phyloP scores from a whole-genome alignment of 2,797 vertebrate genomes.

The Acipenser oxyrinchus region DNA sequence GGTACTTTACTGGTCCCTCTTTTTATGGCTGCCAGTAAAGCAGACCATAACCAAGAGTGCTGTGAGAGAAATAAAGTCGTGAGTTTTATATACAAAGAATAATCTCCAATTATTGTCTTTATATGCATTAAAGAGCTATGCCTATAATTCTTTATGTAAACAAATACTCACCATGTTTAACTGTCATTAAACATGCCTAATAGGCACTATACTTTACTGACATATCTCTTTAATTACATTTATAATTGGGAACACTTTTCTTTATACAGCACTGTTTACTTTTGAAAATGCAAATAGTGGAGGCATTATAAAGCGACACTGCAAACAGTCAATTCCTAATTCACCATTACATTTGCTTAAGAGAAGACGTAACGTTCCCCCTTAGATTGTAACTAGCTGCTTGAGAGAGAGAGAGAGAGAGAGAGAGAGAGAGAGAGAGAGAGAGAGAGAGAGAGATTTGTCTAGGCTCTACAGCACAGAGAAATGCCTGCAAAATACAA shows the following conservation, averaged over 20 bases:
- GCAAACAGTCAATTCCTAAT: conserved; percentile 20
- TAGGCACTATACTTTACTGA: conserved; percentile 47
- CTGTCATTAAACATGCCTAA: conserved; percentile 21
- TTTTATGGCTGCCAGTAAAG: neutral
- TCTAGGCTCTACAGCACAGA: conserved; percentile 49
- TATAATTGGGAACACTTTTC: conserved; percentile 45
- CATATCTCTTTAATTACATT: conserved; percentile 59
- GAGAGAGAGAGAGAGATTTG: neutral
- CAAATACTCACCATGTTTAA: conserved; percentile 46
- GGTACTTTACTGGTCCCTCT: neutral
- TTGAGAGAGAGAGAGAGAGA: neutral
- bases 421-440: neutral
- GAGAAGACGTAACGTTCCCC: conserved; percentile 3
- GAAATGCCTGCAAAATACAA: conserved; percentile 62
- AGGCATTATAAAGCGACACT: conserved; percentile 14
- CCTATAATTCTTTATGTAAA: conserved; percentile 46
- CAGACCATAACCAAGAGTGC: neutral
- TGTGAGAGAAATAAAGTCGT: neutral
- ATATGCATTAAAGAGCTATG: conserved; percentile 12
- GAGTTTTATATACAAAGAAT: neutral
- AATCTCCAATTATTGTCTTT: conserved; percentile 16
- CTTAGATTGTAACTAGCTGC: conserved; percentile 7
- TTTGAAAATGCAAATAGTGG: conserved; percentile 8
- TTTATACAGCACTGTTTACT: conserved; percentile 9
- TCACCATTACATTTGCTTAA: conserved; percentile 21